Conservation (phyloP, 2,113 vertebrate genomes). For the Carassius auratus region DNA sequence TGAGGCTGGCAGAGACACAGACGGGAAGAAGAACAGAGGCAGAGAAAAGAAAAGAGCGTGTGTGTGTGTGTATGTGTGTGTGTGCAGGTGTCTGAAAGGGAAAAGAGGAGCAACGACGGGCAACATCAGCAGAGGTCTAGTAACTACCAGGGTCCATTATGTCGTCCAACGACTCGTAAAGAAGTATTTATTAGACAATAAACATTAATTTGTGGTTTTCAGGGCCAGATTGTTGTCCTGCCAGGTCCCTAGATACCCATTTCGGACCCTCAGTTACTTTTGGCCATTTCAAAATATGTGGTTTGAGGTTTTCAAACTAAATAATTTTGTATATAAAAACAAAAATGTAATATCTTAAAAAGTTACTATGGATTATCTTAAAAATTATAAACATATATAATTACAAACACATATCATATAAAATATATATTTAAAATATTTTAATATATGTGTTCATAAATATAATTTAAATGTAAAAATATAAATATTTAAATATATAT, state of each 20-base stretch:
- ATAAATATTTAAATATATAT: too few species aligned
- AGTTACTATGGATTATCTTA: not conserved
- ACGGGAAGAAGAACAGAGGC: slow-evolving; percentile 63
- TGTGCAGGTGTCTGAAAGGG: slow-evolving; percentile 43
- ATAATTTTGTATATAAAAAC: not conserved
- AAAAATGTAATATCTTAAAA: not conserved
- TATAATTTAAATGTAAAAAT: too few species aligned
- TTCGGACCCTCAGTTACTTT: not conserved
- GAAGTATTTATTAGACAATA: not conserved
- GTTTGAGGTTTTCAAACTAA: not conserved
- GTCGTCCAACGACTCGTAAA: not conserved
- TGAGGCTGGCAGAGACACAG: slow-evolving; percentile 61
- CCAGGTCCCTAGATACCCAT: not conserved
- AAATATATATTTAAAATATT: not conserved
- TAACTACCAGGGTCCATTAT: not conserved
- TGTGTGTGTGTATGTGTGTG: not conserved
- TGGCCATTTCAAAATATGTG: not conserved
- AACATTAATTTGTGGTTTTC: slow-evolving; percentile 9
- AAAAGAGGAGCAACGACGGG: not conserved
- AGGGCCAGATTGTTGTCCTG: not conserved
- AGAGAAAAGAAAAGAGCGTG: slow-evolving; percentile 26
- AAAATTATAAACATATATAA: not conserved
- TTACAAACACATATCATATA: not conserved
- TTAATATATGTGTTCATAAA: too few species aligned
- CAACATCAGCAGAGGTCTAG: not conserved